Percentiles rank a stretch among this genome's conserved stretches.
Evolutionary conservation across 2,797 vertebrate genomes (phyloP).

Genomic region (Catharus ustulatus): DNA sequence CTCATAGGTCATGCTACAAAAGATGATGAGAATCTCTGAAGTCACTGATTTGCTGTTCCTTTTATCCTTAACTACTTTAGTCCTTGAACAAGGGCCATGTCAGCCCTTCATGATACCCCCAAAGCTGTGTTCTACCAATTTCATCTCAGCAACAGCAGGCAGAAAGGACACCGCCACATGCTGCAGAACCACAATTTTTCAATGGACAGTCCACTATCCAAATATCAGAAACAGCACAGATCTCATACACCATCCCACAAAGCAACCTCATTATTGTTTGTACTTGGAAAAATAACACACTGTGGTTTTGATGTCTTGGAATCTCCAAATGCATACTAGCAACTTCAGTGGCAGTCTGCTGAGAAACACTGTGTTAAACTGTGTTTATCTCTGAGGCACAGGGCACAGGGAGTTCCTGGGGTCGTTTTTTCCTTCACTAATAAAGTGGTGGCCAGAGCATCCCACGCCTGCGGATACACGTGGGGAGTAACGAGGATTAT

Average conservation of each 20-base stretch:
- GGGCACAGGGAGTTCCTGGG: neutral
- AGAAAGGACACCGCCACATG: neutral
- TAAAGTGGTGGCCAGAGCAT: neutral
- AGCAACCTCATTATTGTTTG: neutral
- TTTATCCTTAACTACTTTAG: neutral
- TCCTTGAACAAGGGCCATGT: neutral
- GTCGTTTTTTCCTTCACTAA: neutral
- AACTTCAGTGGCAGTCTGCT: neutral
- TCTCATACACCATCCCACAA: neutral
- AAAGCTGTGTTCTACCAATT: neutral
- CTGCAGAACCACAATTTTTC: neutral
- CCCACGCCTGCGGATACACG: neutral
- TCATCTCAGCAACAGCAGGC: neutral
- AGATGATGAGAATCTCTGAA: neutral
- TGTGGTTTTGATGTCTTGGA: neutral
- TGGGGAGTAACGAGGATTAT: neutral
- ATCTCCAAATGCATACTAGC: neutral
- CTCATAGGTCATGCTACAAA: neutral
- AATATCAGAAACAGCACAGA: neutral
- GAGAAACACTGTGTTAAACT: neutral
- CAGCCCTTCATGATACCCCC: neutral
- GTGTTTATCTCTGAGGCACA: neutral
- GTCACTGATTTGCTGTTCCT: neutral
- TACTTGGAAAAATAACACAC: neutral
- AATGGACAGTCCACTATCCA: neutral